Percentiles rank a stretch among this genome's conserved stretches.
phyloP scores from a whole-genome alignment of 2,113 vertebrate species.

The Natator depressus region DNA sequence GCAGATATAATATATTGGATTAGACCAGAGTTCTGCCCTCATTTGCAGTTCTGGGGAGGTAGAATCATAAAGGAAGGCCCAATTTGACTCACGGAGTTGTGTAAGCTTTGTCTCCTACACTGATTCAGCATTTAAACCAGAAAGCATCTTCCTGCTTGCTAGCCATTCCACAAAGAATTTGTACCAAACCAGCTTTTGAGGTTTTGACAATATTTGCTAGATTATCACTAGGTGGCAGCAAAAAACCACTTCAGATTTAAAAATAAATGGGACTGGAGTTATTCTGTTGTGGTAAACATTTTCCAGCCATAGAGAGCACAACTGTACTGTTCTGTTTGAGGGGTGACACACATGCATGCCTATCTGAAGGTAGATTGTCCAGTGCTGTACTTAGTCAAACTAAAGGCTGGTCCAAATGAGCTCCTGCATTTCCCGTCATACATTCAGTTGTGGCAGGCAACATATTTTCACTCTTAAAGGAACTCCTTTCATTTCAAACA shows the following conservation, averaged over 20 bases:
- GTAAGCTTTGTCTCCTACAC: background rate
- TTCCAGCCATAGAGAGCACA: background rate
- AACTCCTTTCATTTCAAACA: background rate
- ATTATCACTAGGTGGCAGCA: slow-evolving; percentile 49
- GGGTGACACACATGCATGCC: background rate
- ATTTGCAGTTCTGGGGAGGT: accelerated
- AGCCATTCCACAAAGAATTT: accelerated
- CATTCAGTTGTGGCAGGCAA: background rate
- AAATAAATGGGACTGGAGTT: background rate
- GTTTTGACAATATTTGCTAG: accelerated
- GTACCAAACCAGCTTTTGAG: accelerated
- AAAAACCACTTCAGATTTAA: background rate
- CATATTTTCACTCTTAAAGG: background rate
- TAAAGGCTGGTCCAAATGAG: background rate
- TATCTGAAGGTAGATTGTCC: background rate
- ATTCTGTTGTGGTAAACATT: background rate
- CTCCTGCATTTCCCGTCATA: background rate
- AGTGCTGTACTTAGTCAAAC: background rate
- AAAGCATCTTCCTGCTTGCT: accelerated
- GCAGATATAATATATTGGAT: accelerated
- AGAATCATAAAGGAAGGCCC: accelerated
- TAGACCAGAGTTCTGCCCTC: background rate
- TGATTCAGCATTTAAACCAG: accelerated
- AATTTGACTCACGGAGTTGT: accelerated
- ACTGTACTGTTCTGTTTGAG: background rate